Evolutionary conservation across 2,888 invertebrate genomes (phyloP), one percentile per base, ranked within the genome.

Genomic region (Pomacea canaliculata): DNA sequence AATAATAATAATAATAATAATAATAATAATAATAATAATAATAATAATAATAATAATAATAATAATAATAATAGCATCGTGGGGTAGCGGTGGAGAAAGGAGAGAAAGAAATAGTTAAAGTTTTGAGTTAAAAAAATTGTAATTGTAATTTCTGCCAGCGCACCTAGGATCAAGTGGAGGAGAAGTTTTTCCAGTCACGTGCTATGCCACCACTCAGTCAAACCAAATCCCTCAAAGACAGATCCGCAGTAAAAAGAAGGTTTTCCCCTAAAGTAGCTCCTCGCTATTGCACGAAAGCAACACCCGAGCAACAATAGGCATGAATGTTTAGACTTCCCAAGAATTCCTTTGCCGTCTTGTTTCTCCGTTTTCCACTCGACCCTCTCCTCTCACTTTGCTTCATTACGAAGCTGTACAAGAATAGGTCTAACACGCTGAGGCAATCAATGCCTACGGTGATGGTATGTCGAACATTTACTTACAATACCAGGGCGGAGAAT

Each of bases 341-440:
- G 46, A 48, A 37, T 70, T 49, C 49, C 70, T 70, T 49, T 70
- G 46, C 49, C 70, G 37, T 46, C 49, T 49, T 70, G 37, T 70
- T 49, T 69, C 70, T 46, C 48, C 37, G 18, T 70, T 49, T 70
- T 19, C 49, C 70, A 37, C 70, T 70, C 46, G 37, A 12, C 48
- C 48, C 19, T 49, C 37, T 49, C 37, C 70, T 12, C 70, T 70
- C 48, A 37, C 46, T 70, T 49, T 70, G 46, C 49, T 49, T 70
- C 70, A 19, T 49, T 51, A 46, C n/a, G 19, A 19, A 18, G 19
- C 7, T 48, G 27, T n/a, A 19, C 18, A 65, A 27, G 37, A 27
- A 65, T 65, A 65, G 23, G 37, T 65, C 12, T 27, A 27, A 65
- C 37, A 65, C 23, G 7, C 37, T 27, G 18, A 65, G 65, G 23